phyloP scores from a whole-genome alignment of 2,888 invertebrate species.

The Drosophila mettleri region DNA sequence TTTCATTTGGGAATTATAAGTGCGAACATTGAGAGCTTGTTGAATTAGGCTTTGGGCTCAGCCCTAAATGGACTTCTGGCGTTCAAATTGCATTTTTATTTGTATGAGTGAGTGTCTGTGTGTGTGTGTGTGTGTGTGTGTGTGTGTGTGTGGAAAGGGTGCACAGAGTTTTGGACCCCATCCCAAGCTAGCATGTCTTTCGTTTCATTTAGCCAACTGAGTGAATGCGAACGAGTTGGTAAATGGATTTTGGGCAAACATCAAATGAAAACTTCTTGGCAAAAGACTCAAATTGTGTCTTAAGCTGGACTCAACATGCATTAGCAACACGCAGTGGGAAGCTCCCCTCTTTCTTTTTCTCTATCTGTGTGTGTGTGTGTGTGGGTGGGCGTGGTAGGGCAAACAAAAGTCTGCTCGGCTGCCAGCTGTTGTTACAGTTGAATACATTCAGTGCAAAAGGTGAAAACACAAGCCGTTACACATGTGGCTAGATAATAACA shows the following conservation, averaged over 20 bases:
- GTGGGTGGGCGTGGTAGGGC: slow-evolving; percentile 9
- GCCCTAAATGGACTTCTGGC: slow-evolving; percentile 15
- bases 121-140: background rate
- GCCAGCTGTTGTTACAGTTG: slow-evolving; percentile 53
- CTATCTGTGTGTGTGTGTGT: background rate
- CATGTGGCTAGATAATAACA: slow-evolving; percentile 80
- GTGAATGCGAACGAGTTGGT: slow-evolving; percentile 54
- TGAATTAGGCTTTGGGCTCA: slow-evolving; percentile 11
- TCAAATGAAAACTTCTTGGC: slow-evolving; percentile 64
- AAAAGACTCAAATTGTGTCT: slow-evolving; percentile 72
- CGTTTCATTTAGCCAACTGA: slow-evolving; percentile 35
- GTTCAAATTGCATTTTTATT: slow-evolving; percentile 7
- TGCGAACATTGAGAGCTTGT: slow-evolving; percentile 7
- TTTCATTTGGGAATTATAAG: slow-evolving; percentile 12
- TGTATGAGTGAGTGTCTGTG: background rate
- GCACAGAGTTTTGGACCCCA: background rate
- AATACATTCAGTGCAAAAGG: slow-evolving; percentile 46
- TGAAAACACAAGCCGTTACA: slow-evolving; percentile 75
- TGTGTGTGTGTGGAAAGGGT: background rate
- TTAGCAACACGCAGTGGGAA: slow-evolving; percentile 64
- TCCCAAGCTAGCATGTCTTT: background rate
- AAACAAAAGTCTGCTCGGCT: slow-evolving; percentile 56
- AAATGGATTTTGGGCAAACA: slow-evolving; percentile 67
- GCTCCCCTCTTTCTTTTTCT: background rate
- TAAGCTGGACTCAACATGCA: slow-evolving; percentile 77